Conservation (phyloP, 2,113 vertebrate genomes). For the Myxocyprinus asiaticus region DNA sequence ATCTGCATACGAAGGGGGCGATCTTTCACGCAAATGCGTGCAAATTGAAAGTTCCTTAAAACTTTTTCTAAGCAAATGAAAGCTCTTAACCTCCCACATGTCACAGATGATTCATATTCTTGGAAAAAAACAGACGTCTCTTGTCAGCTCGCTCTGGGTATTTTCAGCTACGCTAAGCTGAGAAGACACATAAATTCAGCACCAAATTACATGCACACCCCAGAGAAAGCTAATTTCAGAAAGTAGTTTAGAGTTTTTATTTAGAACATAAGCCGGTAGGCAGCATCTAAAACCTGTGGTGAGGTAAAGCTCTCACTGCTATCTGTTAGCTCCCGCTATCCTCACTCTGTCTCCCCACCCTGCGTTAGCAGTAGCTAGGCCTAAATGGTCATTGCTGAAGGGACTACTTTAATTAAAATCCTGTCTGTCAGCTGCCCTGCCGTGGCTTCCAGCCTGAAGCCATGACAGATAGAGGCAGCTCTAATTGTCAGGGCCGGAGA, state of each 20-base stretch:
- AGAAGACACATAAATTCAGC: background rate
- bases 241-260: background rate
- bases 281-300: slow-evolving; percentile 19
- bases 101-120: slow-evolving; percentile 30
- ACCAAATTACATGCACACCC: slow-evolving; percentile 29
- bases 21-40: background rate
- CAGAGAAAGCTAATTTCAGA: slow-evolving; percentile 32
- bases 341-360: slow-evolving; percentile 20
- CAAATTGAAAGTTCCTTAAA: background rate
- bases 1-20: background rate
- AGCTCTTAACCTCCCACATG: slow-evolving; percentile 32
- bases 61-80: background rate
- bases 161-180: slow-evolving; percentile 19
- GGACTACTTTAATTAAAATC: slow-evolving; percentile 64
- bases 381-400: slow-evolving; percentile 49
- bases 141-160: slow-evolving; percentile 2
- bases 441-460: slow-evolving; percentile 47
- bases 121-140: background rate
- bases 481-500: slow-evolving; percentile 60
- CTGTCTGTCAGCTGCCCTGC: slow-evolving; percentile 55
- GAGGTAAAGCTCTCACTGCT: slow-evolving; percentile 11
- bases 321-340: slow-evolving; percentile 1
- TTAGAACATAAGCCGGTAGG: slow-evolving; percentile 28
- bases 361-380: slow-evolving; percentile 14
- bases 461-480: slow-evolving; percentile 55